Evolutionary conservation across 35 echinoderm and acorn worm species (phyloP).

Genomic region (Strongylocentrotus purpuratus): DNA sequence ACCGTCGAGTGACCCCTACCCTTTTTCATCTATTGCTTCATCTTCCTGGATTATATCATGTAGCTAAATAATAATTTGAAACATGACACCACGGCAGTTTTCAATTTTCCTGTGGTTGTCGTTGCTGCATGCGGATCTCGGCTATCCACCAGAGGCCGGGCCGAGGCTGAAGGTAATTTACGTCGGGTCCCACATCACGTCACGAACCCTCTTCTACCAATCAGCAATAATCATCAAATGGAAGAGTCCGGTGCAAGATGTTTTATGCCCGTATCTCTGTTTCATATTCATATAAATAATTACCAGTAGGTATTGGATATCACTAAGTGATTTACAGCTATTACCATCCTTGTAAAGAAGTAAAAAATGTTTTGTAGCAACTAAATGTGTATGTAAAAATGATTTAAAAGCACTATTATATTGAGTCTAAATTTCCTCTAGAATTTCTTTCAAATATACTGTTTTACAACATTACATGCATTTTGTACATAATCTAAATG

Average conservation of each 20-base stretch:
- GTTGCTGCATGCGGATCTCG: not conserved
- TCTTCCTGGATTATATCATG: not conserved
- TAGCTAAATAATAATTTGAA: slow-evolving; percentile 14
- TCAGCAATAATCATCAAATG: not conserved
- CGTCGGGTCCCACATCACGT: not conserved
- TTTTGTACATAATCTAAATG: too few relatives aligned
- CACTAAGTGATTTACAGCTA: not conserved
- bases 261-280: not conserved
- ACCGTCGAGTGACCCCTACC: not conserved
- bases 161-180: not conserved
- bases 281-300: not conserved
- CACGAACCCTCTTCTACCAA: not conserved
- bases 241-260: not conserved
- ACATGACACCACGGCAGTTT: not conserved
- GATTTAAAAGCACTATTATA: not conserved
- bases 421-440: too few relatives aligned
- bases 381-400: not conserved
- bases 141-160: not conserved
- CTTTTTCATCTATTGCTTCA: not conserved
- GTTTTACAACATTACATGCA: too few relatives aligned
- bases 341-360: not conserved
- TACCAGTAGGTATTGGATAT: not conserved
- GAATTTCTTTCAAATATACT: too few relatives aligned
- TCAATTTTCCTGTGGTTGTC: not conserved
- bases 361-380: not conserved